A percentile compares a stretch with the other conserved stretches of the same genome.
These are phyloP conservation scores for Pogona vitticeps DNA, from an alignment of 2,113 vertebrate genomes.

Conservation along the genomic window DNA sequence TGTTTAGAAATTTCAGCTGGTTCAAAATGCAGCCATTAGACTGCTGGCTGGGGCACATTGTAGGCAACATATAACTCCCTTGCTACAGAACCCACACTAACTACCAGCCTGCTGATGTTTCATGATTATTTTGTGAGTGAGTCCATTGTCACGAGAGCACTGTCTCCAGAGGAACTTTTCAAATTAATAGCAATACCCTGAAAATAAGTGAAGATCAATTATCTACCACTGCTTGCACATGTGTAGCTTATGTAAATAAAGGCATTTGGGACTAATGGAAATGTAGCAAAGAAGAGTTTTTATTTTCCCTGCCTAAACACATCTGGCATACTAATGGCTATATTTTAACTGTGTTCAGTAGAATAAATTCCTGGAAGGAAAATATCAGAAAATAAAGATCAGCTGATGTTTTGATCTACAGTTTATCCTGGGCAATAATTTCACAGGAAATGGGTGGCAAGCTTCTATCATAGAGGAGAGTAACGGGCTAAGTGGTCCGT, in stretches of 20 bases:
- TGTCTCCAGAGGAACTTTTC: conserved; percentile 22
- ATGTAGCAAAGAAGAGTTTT: not conserved
- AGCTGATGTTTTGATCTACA: not conserved
- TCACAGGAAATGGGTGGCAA: not conserved
- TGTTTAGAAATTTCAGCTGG: no score
- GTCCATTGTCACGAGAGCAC: conserved; percentile 11
- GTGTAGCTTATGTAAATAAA: conserved; percentile 31
- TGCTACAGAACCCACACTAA: no score
- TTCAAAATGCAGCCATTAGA: no score
- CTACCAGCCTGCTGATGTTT: no score
- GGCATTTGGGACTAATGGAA: conserved; percentile 29
- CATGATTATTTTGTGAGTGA: conserved; percentile 27
- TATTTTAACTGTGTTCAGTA: conserved; percentile 6
- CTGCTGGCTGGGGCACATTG: no score
- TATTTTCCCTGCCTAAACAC: conserved; percentile 1
- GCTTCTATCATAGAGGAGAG: not conserved
- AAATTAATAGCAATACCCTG: conserved; percentile 17
- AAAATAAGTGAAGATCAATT: conserved; percentile 38
- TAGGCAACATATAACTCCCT: no score
- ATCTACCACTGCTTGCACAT: conserved; percentile 15
- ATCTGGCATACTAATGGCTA: conserved; percentile 31
- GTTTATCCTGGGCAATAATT: not conserved
- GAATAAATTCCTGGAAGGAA: not conserved
- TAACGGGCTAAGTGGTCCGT: not conserved
- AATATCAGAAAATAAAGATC: not conserved